Percentiles rank a stretch among this genome's conserved stretches.
These are phyloP conservation scores for Hyaena hyaena DNA, from an alignment of 2,113 vertebrate genomes.

Conservation along the genomic window DNA sequence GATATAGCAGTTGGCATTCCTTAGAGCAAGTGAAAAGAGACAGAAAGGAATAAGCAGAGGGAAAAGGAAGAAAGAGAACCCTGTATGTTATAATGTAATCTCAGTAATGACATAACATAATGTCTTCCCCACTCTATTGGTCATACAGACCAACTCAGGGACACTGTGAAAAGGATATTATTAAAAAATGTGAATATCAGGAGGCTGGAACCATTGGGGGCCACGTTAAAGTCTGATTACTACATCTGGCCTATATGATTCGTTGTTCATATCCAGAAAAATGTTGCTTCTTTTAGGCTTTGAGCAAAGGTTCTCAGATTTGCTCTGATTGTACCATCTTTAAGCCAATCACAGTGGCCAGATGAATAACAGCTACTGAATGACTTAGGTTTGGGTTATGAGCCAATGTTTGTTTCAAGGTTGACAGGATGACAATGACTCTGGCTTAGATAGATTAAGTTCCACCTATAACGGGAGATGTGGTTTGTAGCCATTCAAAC, in stretches of 20 bases:
- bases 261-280: neutral
- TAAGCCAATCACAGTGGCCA: neutral
- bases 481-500: neutral
- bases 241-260: neutral
- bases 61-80: neutral
- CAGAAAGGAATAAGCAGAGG: no score
- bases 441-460: neutral
- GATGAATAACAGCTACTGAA: constrained; percentile 5
- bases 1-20: neutral
- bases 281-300: neutral
- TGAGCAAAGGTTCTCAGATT: neutral
- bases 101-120: neutral
- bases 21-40: neutral
- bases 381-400: neutral
- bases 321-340: neutral
- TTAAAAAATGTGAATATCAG: neutral
- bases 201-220: neutral
- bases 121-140: neutral
- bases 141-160: neutral
- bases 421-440: neutral
- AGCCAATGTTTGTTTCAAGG: neutral
- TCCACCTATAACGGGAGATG: neutral
- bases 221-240: neutral
- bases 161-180: neutral
- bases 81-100: constrained; percentile 1